These are phyloP conservation scores for Chauna torquata DNA, from an alignment of 2,113 vertebrate genomes.

Conservation along the genomic window DNA sequence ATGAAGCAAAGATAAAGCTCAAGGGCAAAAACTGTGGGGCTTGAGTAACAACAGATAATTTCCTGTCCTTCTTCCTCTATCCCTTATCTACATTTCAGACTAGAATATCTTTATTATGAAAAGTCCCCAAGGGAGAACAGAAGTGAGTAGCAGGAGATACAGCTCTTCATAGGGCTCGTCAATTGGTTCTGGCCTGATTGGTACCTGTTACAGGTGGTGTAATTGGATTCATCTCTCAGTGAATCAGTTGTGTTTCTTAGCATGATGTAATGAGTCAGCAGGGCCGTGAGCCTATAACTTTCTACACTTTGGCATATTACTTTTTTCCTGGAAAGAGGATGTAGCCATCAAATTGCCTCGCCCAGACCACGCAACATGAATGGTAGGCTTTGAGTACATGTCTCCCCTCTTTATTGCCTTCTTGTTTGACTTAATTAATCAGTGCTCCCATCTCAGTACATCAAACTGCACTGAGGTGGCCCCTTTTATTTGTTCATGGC, in stretches of 20 bases:
- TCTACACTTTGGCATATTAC: background rate
- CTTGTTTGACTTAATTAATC: background rate
- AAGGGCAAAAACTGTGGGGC: conserved; percentile 13
- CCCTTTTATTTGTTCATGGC: background rate
- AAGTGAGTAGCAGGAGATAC: background rate
- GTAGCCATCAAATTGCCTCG: background rate
- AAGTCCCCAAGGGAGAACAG: background rate
- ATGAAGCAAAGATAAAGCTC: conserved; percentile 43
- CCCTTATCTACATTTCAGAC: background rate
- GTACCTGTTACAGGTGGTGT: background rate
- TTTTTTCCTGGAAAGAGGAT: background rate
- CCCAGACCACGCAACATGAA: background rate
- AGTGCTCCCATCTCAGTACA: background rate
- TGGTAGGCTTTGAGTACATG: background rate
- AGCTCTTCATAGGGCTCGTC: background rate
- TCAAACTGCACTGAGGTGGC: background rate
- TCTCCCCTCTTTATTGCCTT: background rate
- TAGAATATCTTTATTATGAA: background rate
- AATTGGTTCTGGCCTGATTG: background rate
- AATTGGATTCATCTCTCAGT: background rate
- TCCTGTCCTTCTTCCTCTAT: background rate
- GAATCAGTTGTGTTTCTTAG: background rate
- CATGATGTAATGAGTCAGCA: background rate
- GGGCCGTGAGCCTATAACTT: background rate
- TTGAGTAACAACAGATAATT: conserved; percentile 28